phyloP scores from a whole-genome alignment of 2,113 vertebrate genomes.

The Carassius gibelio region DNA sequence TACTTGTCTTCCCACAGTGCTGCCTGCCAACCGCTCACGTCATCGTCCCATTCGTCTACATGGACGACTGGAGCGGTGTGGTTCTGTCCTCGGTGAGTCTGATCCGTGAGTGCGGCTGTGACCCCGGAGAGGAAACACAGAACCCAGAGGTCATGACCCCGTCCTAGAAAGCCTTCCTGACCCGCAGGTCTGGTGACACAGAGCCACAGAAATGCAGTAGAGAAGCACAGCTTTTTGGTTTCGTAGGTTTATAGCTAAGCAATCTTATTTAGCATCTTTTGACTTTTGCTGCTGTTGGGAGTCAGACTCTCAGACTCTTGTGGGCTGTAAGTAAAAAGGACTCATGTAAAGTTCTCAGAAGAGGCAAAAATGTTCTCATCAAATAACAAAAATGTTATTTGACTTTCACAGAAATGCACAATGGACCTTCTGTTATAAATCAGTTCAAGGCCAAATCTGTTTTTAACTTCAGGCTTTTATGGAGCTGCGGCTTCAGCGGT shows the following conservation, averaged over 20 bases:
- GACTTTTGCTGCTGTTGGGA: not conserved
- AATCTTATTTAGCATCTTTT: not conserved
- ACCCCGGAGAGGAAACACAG: constrained; percentile 16
- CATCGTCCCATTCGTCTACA: constrained; percentile 67
- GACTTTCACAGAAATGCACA: not conserved
- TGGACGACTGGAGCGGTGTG: constrained; percentile 63
- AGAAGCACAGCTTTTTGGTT: not conserved
- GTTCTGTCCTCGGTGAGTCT: constrained; percentile 67
- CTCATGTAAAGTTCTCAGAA: too few species aligned
- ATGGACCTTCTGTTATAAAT: not conserved
- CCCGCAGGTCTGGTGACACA: not conserved
- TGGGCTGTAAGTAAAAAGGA: too few species aligned
- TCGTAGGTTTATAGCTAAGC: not conserved
- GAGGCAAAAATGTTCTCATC: too few species aligned
- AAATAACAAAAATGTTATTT: not conserved
- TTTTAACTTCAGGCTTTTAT: constrained; percentile 17
- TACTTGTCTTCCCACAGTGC: constrained; percentile 53
- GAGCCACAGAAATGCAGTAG: not conserved
- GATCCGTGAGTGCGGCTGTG: constrained; percentile 67
- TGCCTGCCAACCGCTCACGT: constrained; percentile 62
- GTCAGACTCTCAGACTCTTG: too few species aligned
- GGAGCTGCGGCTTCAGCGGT: not conserved
- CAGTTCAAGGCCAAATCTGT: constrained; percentile 44
- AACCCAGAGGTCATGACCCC: not conserved
- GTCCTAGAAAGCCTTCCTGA: not conserved